These are phyloP conservation scores for Umimayanthus kanabou DNA, from an alignment of 92 coral and sea anemone genomes.

Conservation along the genomic window DNA sequence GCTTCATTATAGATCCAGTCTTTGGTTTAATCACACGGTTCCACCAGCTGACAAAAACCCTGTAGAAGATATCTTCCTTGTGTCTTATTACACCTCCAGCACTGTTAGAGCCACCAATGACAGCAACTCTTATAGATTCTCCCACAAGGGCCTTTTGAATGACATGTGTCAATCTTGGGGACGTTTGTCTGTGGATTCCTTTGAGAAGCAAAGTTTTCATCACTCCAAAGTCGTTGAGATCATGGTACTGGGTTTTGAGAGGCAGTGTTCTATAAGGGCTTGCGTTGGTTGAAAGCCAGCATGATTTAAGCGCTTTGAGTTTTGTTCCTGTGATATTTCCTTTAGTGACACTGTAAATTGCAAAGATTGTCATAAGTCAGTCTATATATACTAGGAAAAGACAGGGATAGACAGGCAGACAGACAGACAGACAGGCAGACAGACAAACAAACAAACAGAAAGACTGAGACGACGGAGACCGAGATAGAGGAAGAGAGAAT, in stretches of 20 bases:
- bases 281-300: background rate
- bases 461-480: no score
- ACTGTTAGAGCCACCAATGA: slow-evolving; percentile 69
- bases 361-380: background rate
- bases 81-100: slow-evolving; percentile 60
- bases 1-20: slow-evolving; percentile 41
- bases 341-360: background rate
- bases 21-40: slow-evolving; percentile 33
- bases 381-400: no score
- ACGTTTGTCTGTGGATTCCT: background rate
- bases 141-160: slow-evolving; percentile 51
- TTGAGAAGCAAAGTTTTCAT: background rate
- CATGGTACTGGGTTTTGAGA: background rate
- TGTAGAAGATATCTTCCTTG: slow-evolving; percentile 46
- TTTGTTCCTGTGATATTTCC: background rate
- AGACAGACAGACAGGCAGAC: no score
- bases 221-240: background rate
- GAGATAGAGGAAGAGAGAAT: no score
- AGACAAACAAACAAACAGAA: no score
- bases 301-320: background rate
- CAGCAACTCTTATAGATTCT: slow-evolving; percentile 37
- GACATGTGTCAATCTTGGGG: slow-evolving; percentile 28
- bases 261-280: background rate
- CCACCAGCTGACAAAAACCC: slow-evolving; percentile 43
- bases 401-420: no score